Evolutionary conservation across 2,888 invertebrate genomes (phyloP), one percentile per base, ranked within the genome.

Genomic region (Lepidocyrtinus sp.): DNA sequence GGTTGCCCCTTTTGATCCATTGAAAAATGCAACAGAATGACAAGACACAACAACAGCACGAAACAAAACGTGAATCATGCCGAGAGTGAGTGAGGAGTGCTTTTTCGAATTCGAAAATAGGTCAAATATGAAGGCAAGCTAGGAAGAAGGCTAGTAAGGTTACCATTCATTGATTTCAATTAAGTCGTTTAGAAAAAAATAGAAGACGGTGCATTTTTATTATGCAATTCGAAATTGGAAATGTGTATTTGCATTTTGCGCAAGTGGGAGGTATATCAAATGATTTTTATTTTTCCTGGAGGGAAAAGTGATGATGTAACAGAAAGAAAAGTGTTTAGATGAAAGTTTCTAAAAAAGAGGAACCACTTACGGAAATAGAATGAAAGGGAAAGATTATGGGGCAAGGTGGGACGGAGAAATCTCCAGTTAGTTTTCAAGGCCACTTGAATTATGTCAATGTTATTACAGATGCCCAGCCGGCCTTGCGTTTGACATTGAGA

Each of bases 401-500:
- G 50, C 50, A 12, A 50, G 17, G 50, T 50, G 50, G n/a, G 17
- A 50, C 17, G 50, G 50, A 50, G 50, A 50, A 50, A 50, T 50
- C 50, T 50, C 15, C 15, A 12, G 50, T 7, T n/a, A n/a, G 24
- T 26, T 26, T 27, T 70, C 26, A 26, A 59, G 70, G 70, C 50
- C n/a, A 59, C 2, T 19, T 69, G 50, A 55, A 19, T 26, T 9
- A 26, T 17, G 17, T 26, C 2, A 1, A 59, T 59, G 9, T 15
- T 2, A 27, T 64, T 70, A 63, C 50, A 85, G 96, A 89, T 96
- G 96, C 88, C 96, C 96, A 59, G 95, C 96, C 75, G 96, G 96
- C 89, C 90, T 97, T 87, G 96, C 92, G 90, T 97, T 97, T 90
- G 96, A 97, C 89, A 96, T 96, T 88, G 96, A 96, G 89, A 96